These are phyloP conservation scores for Cyanocitta stelleri DNA, from an alignment of 2,113 vertebrate species.

Conservation along the genomic window DNA sequence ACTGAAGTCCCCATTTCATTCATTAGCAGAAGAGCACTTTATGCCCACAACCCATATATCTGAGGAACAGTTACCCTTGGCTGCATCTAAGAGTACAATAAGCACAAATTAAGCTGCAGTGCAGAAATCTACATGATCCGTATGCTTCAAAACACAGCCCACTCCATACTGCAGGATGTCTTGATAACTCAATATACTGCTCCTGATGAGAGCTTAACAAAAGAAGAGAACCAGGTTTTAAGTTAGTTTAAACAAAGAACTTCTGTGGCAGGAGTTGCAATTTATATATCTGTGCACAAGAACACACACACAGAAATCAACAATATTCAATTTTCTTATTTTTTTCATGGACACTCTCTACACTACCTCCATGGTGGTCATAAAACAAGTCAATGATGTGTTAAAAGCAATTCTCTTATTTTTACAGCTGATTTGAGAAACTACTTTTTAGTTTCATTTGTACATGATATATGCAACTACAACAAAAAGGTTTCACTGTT, in stretches of 20 bases:
- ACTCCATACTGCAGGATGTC: neutral
- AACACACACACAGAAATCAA: neutral
- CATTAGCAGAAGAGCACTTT: neutral
- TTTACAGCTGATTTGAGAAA: neutral
- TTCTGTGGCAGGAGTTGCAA: neutral
- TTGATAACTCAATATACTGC: neutral
- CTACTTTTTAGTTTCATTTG: neutral
- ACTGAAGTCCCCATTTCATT: neutral
- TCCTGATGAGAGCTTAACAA: neutral
- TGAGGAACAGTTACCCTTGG: neutral
- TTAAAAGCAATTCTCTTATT: neutral
- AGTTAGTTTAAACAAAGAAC: neutral
- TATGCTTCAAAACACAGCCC: neutral
- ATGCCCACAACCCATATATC: neutral
- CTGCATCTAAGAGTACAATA: neutral
- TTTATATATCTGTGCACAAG: neutral
- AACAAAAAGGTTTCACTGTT: neutral
- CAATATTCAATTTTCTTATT: neutral
- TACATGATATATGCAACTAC: neutral
- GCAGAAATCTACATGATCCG: neutral
- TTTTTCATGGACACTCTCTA: neutral
- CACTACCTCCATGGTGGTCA: neutral
- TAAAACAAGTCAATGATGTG: neutral
- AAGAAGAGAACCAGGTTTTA: neutral
- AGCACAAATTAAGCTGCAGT: neutral